Evolutionary conservation across 1,140 invertebrate genomes (phyloP), one percentile per base, ranked within the genome.

Genomic region (Xylocopa sonorina): DNA sequence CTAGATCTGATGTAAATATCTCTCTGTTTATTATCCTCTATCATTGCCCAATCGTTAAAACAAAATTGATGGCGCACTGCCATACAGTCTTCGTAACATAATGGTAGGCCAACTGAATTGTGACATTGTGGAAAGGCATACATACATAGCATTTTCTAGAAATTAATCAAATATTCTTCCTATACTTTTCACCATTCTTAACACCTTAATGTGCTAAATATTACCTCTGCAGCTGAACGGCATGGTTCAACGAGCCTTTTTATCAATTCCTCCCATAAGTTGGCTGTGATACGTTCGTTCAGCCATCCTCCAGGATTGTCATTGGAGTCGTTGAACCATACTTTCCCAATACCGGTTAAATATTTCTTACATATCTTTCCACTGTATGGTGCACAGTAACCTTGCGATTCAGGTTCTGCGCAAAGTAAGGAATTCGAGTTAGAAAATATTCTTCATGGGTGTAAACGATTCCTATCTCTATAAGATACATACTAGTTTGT

Each of bases 61-160:
- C 98, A 99, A 92, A 98, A 97, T 82, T 97, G 95, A 88, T 97
- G 95, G 88, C 96, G 95, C 7, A 98, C 96, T 38, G 97, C 98
- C 86, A 97, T 95, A 90, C 98, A 99, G 89, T 98, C 98, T 94
- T 99, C 97, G 85, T 97, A 97, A 93, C 96, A 99, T 16, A 98
- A 91, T 24, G 97, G 96, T 75, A 97, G 91, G 38, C 92, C 92
- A 21, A 91, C 87, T 57, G 94, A 92, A 53, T 94, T 94, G 43
- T 94, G 93, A 90, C 98, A 99, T 88, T 96, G 95, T 6, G 98
- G 98, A 93, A 98, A 99, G 18, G 97, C 97, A 93, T 98, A 98
- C 63, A 96, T 94, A 92, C 98, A 99, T 18, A 99, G 93, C 87
- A 99, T 94, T 95, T 96, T 96, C 95, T 96, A 82, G 12, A 88